Conservation (phyloP, 2,888 invertebrate species). For the Drosophila neotestacea region DNA sequence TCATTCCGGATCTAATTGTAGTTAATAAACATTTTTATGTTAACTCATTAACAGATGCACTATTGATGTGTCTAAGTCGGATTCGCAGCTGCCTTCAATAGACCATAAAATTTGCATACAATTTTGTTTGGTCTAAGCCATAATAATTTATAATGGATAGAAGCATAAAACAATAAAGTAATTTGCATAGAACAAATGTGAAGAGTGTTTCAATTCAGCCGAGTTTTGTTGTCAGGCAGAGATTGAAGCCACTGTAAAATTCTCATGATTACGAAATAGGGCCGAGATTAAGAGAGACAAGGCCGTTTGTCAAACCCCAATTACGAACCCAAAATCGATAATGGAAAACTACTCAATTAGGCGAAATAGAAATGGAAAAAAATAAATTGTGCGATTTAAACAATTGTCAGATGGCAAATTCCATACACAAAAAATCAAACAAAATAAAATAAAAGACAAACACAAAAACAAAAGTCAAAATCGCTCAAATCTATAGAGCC, state of each 20-base stretch:
- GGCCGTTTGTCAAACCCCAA: conserved; percentile 41
- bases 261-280: conserved; percentile 63
- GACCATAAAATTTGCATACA: conserved; percentile 63
- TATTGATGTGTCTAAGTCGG: conserved; percentile 15
- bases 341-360: conserved; percentile 76
- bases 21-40: conserved; percentile 40
- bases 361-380: conserved; percentile 43
- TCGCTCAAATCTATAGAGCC: conserved; percentile 63
- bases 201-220: background rate
- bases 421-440: conserved; percentile 50
- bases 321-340: conserved; percentile 30
- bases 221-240: conserved; percentile 34
- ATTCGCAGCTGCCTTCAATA: conserved; percentile 49
- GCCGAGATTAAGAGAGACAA: conserved; percentile 35
- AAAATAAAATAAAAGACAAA: conserved; percentile 3
- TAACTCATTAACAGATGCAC: conserved; percentile 38
- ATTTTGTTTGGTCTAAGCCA: conserved; percentile 38
- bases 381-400: conserved; percentile 48
- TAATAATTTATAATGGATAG: conserved; percentile 38
- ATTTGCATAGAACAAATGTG: conserved; percentile 60
- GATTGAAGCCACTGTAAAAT: conserved; percentile 19
- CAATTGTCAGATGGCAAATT: conserved; percentile 63
- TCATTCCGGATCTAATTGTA: conserved; percentile 46
- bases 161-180: conserved; percentile 63
- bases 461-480: conserved; percentile 63